phyloP scores from a whole-genome alignment of 2,888 invertebrate species.

The Macaria liturata region DNA sequence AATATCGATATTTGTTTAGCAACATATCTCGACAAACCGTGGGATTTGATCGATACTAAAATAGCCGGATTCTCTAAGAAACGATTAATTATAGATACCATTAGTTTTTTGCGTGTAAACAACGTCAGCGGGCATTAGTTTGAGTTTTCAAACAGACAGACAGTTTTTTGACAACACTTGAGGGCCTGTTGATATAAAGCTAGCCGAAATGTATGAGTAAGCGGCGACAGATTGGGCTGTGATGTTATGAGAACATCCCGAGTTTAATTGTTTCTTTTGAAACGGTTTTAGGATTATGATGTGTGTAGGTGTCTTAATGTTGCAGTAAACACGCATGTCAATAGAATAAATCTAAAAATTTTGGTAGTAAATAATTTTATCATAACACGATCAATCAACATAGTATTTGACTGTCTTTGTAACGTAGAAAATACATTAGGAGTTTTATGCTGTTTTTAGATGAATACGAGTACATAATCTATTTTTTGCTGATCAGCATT shows the following conservation, averaged over 20 bases:
- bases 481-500: too few species aligned
- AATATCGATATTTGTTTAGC: slow-evolving; percentile 18
- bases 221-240: slow-evolving; percentile 16
- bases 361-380: too few species aligned
- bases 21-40: slow-evolving; percentile 20
- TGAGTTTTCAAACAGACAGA: slow-evolving; percentile 43
- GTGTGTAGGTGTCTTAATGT: background rate
- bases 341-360: too few species aligned
- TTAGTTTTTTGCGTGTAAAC: slow-evolving; percentile 48
- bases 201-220: slow-evolving; percentile 19
- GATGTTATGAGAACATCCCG: slow-evolving; percentile 12
- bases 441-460: too few species aligned
- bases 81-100: slow-evolving; percentile 38
- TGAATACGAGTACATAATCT: too few species aligned
- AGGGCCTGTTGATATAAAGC: slow-evolving; percentile 13
- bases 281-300: background rate
- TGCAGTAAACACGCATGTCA: too few species aligned
- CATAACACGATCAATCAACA: too few species aligned
- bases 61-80: slow-evolving; percentile 19
- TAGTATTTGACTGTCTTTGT: too few species aligned
- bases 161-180: slow-evolving; percentile 34
- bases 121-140: slow-evolving; percentile 47
- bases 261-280: slow-evolving; percentile 5
- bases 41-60: slow-evolving; percentile 21
- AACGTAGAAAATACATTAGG: too few species aligned